Evolutionary conservation across 1,140 invertebrate genomes (phyloP), one percentile per base, ranked within the genome.

Genomic region (Babylonia areolata): DNA sequence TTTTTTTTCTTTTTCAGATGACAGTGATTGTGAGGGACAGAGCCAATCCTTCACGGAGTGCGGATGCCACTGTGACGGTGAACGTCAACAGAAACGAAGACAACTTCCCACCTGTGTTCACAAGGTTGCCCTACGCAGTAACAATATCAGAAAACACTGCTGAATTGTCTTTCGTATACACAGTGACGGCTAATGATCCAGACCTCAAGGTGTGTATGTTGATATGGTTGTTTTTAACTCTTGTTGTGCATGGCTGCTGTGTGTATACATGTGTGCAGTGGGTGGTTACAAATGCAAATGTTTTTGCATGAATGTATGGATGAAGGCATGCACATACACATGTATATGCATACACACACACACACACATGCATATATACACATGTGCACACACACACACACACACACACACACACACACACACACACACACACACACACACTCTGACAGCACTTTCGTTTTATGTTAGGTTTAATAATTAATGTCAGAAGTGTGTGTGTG

Each of bases 81-180:
- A 90, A 12, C 77, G 89, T 92, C 1, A 31, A 42, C 0, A 64
- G 91, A 39, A 89, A 92, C 81, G 23, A 58, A 39, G 90, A 92
- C 81, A 20, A 58, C 0, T 37, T 81, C 12, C n/a, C 87, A 28
- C 91, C 91, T 54, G n/a, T 78, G 3, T 91, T 92, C 79, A 51
- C 37, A 87, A 96, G 97, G 89, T 95, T 96, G 2, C 97, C 96
- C 95, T 98, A 98, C 92, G 54, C 40, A 9, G 28, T 54, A 1
- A 42, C n/a, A 12, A 81, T 91, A 11, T 85, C 88, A 79, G 90
- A 91, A 46, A 89, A 87, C 35, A 51, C 87, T 33, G 39, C 89
- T 20, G 51, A 1, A 73, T 35, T 54, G 81, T 81, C 42, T 33
- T 91, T 15, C 42, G 86, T 77, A 6, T 77, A 37, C 75, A 77